Evolutionary conservation across 2,888 invertebrate species (phyloP).

Genomic region (Drosophila longiperda): DNA sequence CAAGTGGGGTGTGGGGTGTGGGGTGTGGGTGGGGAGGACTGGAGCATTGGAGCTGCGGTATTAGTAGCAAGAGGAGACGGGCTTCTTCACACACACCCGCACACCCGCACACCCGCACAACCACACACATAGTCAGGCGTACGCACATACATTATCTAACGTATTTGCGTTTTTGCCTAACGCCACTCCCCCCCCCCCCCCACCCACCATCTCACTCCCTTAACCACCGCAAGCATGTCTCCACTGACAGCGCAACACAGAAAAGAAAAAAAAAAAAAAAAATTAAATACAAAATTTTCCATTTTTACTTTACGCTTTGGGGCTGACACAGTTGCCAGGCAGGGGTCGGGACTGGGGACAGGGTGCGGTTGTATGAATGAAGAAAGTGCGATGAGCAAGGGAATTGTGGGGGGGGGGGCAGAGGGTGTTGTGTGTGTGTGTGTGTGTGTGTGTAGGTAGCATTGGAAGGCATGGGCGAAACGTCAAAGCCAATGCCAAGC

Average conservation of each 20-base stretch:
- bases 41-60: conserved; percentile 25
- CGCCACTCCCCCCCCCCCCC: conserved; percentile 6
- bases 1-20: conserved; percentile 13
- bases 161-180: conserved; percentile 36
- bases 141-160: conserved; percentile 75
- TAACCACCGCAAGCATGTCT: conserved; percentile 44
- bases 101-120: conserved; percentile 3
- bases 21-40: not conserved
- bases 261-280: conserved; percentile 27
- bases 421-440: not conserved
- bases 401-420: conserved; percentile 4
- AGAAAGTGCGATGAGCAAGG: conserved; percentile 1
- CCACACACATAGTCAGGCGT: conserved; percentile 29
- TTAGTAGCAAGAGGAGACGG: conserved; percentile 28
- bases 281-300: conserved; percentile 61
- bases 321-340: conserved; percentile 30
- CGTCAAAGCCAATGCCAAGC: conserved; percentile 61
- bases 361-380: conserved; percentile 15
- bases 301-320: conserved; percentile 60
- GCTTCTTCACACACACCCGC: conserved; percentile 14
- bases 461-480: conserved; percentile 24
- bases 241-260: conserved; percentile 47
- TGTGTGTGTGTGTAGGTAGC: not conserved
- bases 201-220: not conserved
- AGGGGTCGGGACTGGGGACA: not conserved